These are phyloP conservation scores for Nemotelus nigrinus DNA, from an alignment of 2,888 invertebrate genomes.

Conservation along the genomic window DNA sequence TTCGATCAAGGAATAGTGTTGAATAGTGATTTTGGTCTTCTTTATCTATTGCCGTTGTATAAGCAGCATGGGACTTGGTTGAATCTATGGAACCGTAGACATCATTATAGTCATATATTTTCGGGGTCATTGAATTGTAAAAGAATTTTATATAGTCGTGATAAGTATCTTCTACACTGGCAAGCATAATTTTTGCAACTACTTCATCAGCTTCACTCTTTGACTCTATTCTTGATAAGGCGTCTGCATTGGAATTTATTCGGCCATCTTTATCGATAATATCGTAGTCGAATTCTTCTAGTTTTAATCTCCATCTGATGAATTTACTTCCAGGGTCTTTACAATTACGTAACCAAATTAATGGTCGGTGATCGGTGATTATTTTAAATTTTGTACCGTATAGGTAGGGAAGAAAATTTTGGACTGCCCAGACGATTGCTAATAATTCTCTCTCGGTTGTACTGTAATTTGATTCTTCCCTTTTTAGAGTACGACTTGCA, in stretches of 20 bases:
- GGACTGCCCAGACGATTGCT: background rate
- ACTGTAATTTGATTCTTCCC: background rate
- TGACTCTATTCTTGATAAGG: conserved; percentile 4
- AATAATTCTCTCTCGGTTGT: conserved; percentile 15
- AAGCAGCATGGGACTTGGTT: no score
- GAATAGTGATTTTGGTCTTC: background rate
- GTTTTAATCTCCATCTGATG: no score
- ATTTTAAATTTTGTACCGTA: no score
- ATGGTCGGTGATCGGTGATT: no score
- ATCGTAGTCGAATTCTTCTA: no score
- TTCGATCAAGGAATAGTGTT: background rate
- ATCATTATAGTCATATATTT: background rate
- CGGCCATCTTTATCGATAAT: no score
- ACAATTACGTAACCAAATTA: no score
- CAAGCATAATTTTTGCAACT: conserved; percentile 6
- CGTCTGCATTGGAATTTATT: no score
- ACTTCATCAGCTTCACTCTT: conserved; percentile 2
- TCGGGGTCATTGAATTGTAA: no score
- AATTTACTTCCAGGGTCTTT: no score
- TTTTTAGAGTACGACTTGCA: no score
- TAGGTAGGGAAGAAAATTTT: background rate
- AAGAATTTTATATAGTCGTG: background rate
- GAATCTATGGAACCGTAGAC: conserved; percentile 11
- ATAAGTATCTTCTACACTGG: conserved; percentile 16
- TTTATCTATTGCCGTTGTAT: no score